Conservation (phyloP, 2,888 invertebrate species). For the Synergus umbraculus region DNA sequence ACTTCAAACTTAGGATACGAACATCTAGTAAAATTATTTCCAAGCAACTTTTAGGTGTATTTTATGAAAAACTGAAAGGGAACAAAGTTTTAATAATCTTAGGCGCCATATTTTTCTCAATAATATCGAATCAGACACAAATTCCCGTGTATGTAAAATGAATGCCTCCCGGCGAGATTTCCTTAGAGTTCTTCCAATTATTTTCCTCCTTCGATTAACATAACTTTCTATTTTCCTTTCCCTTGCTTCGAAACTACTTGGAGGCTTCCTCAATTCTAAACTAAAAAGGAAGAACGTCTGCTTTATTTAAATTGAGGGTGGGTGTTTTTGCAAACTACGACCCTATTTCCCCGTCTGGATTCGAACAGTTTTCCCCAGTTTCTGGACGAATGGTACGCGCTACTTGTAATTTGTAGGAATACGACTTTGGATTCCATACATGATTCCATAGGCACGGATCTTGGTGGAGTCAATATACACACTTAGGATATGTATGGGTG, state of each 20-base stretch:
- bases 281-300: slow-evolving; percentile 32
- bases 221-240: slow-evolving; percentile 33
- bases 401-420: slow-evolving; percentile 59
- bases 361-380: slow-evolving; percentile 52
- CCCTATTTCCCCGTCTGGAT: slow-evolving; percentile 19
- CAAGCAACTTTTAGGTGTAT: slow-evolving; percentile 7
- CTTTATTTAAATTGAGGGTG: slow-evolving; percentile 37
- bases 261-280: slow-evolving; percentile 32
- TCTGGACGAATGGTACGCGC: slow-evolving; percentile 55
- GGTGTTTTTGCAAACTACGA: slow-evolving; percentile 22
- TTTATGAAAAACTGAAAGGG: not conserved
- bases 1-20: slow-evolving; percentile 16
- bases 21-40: not conserved
- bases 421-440: slow-evolving; percentile 56
- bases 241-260: not conserved
- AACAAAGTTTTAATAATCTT: not conserved
- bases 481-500: not conserved
- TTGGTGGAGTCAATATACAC: slow-evolving; percentile 7
- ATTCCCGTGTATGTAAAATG: not conserved
- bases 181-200: slow-evolving; percentile 14
- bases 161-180: not conserved
- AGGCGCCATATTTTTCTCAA: not conserved
- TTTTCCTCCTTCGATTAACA: slow-evolving; percentile 26
- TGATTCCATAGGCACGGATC: slow-evolving; percentile 46
- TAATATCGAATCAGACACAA: not conserved